These are phyloP conservation scores for Eulemur mongoz DNA, from an alignment of 2,797 vertebrate species.

Conservation along the genomic window DNA sequence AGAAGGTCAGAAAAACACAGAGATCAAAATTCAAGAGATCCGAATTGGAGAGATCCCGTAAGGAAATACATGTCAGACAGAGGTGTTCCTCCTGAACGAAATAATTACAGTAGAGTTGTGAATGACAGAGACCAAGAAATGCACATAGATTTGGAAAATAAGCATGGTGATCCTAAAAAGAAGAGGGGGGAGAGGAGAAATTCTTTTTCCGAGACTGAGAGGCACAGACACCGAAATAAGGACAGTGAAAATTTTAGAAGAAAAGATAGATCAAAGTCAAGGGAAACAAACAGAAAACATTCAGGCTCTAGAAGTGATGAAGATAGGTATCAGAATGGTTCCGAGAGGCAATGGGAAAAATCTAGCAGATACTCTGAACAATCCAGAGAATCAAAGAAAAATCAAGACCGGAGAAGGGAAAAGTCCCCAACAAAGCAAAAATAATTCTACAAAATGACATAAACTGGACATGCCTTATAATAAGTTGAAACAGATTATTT, in stretches of 20 bases:
- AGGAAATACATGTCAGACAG: slow-evolving; percentile 75
- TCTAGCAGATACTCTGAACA: slow-evolving; percentile 79
- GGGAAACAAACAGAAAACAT: slow-evolving; percentile 81
- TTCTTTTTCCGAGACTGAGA: slow-evolving; percentile 84
- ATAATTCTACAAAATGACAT: slow-evolving; percentile 52
- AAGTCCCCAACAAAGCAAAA: slow-evolving; percentile 85
- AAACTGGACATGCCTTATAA: slow-evolving; percentile 42
- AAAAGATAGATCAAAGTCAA: slow-evolving; percentile 86
- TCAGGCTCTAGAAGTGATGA: slow-evolving; percentile 77
- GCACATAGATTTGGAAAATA: slow-evolving; percentile 76
- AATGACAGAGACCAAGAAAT: slow-evolving; percentile 81
- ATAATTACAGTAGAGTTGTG: slow-evolving; percentile 59
- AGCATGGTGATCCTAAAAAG: slow-evolving; percentile 79
- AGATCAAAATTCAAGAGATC: slow-evolving; percentile 75
- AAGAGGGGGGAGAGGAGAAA: slow-evolving; percentile 82
- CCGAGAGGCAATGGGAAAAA: slow-evolving; percentile 80
- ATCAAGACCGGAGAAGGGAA: slow-evolving; percentile 82
- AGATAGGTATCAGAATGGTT: slow-evolving; percentile 82
- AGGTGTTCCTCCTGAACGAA: slow-evolving; percentile 76
- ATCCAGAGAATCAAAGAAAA: slow-evolving; percentile 82
- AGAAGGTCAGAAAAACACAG: slow-evolving; percentile 79
- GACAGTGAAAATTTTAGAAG: slow-evolving; percentile 82
- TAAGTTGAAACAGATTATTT: slow-evolving; percentile 70
- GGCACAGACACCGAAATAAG: slow-evolving; percentile 78
- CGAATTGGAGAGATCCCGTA: slow-evolving; percentile 74